Evolutionary conservation across 2,113 vertebrate species (phyloP).

Genomic region (Engraulis encrasicolus): DNA sequence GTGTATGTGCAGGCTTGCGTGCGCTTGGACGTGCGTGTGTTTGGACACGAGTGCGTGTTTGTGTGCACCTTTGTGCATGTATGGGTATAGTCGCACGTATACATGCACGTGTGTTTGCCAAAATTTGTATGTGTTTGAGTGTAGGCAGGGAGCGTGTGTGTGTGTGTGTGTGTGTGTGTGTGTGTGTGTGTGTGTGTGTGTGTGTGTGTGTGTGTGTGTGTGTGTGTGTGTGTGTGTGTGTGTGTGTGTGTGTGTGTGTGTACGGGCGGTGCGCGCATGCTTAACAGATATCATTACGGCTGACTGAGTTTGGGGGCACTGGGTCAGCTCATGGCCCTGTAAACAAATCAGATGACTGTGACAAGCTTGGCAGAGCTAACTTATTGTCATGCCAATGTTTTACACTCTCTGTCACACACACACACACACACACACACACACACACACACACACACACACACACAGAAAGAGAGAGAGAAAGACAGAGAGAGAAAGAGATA

Average conservation of each 20-base stretch:
- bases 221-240: conserved; percentile 13
- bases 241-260: not conserved
- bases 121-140: not conserved
- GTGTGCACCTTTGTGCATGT: no score
- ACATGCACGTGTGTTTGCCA: no score
- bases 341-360: not conserved
- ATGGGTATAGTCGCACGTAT: no score
- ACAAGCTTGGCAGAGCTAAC: not conserved
- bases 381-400: not conserved
- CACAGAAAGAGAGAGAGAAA: no score
- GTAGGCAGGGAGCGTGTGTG: not conserved
- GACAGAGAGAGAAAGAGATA: not conserved
- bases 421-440: not conserved
- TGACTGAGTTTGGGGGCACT: not conserved
- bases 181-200: conserved; percentile 4
- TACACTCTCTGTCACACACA: not conserved
- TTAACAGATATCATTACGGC: not conserved
- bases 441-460: not conserved
- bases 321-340: not conserved
- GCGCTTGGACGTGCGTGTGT: not conserved
- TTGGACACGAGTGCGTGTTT: not conserved
- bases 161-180: not conserved
- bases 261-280: not conserved
- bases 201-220: conserved; percentile 2
- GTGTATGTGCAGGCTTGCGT: not conserved